These are phyloP conservation scores for Bursaphelenchus okinawaensis DNA, from an alignment of 2,888 invertebrate genomes.

Conservation along the genomic window DNA sequence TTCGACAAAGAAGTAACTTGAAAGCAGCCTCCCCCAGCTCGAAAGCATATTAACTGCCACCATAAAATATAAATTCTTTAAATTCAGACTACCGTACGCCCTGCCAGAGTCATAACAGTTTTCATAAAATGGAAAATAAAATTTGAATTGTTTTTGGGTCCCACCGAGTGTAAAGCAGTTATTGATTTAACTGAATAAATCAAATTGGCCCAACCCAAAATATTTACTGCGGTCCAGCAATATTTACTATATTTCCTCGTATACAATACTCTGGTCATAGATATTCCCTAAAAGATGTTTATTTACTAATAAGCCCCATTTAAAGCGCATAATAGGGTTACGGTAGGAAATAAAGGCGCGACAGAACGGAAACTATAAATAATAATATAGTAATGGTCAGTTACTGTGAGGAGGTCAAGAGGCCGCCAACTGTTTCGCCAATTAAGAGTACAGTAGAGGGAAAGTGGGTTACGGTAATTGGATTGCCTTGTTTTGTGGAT, in stretches of 20 bases:
- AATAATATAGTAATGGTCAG: neutral
- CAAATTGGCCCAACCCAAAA: neutral
- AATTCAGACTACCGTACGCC: neutral
- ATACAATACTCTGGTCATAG: too few species aligned
- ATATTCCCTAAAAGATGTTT: too few species aligned
- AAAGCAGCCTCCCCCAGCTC: too few species aligned
- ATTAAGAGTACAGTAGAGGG: neutral
- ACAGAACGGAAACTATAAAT: neutral
- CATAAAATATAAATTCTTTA: too few species aligned
- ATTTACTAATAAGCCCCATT: too few species aligned
- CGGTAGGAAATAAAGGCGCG: too few species aligned
- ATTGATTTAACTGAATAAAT: neutral
- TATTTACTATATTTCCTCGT: neutral
- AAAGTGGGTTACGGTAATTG: neutral
- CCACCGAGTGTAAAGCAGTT: neutral
- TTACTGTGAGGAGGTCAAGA: neutral
- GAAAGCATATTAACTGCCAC: too few species aligned
- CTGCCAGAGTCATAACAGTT: neutral
- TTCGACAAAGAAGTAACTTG: too few species aligned
- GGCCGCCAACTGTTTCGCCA: neutral
- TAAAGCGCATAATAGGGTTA: too few species aligned
- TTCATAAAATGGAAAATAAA: neutral
- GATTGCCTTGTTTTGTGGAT: neutral
- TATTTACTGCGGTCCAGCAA: neutral
- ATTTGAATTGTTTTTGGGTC: neutral